A percentile compares a stretch with the other conserved stretches of the same genome.
phyloP scores from a whole-genome alignment of 2,888 invertebrate genomes.

The Acronicta psi region DNA sequence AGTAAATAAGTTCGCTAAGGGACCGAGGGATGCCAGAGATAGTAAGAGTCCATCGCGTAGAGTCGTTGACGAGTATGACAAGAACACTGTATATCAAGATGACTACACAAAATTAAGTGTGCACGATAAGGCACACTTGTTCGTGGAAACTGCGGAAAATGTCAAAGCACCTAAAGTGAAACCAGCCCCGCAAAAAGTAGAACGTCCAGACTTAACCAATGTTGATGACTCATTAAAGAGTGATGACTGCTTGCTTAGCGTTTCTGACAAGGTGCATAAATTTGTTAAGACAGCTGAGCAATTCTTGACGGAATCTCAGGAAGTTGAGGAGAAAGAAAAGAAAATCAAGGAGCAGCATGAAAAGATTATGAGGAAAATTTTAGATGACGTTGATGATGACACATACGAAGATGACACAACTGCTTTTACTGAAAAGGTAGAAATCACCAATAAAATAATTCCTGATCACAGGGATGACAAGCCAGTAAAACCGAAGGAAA shows the following conservation, averaged over 20 bases:
- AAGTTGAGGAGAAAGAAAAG: conserved; percentile 75
- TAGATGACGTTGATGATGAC: conserved; percentile 69
- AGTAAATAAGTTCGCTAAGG: conserved; percentile 91
- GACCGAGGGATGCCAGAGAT: conserved; percentile 75
- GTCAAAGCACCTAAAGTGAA: conserved; percentile 80
- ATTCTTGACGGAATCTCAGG: conserved; percentile 75
- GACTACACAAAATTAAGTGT: conserved; percentile 89
- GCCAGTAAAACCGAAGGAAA: conserved; percentile 66
- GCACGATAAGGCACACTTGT: conserved; percentile 91
- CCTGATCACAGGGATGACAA: conserved; percentile 56
- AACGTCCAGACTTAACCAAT: conserved; percentile 86
- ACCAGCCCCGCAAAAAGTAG: conserved; percentile 73
- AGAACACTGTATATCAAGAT: conserved; percentile 85
- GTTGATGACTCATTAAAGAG: conserved; percentile 88
- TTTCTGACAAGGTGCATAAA: conserved; percentile 91
- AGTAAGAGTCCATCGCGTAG: conserved; percentile 78
- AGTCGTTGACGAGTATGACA: conserved; percentile 85
- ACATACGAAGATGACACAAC: conserved; percentile 53
- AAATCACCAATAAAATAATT: conserved; percentile 36
- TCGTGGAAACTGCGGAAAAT: conserved; percentile 90
- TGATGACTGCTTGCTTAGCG: conserved; percentile 90
- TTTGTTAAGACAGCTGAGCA: conserved; percentile 90
- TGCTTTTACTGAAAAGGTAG: conserved; percentile 41
- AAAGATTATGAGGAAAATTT: conserved; percentile 79
- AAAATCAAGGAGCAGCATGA: conserved; percentile 83